phyloP scores from a whole-genome alignment of 2,888 invertebrate species.

The Hymenopus coronatus region DNA sequence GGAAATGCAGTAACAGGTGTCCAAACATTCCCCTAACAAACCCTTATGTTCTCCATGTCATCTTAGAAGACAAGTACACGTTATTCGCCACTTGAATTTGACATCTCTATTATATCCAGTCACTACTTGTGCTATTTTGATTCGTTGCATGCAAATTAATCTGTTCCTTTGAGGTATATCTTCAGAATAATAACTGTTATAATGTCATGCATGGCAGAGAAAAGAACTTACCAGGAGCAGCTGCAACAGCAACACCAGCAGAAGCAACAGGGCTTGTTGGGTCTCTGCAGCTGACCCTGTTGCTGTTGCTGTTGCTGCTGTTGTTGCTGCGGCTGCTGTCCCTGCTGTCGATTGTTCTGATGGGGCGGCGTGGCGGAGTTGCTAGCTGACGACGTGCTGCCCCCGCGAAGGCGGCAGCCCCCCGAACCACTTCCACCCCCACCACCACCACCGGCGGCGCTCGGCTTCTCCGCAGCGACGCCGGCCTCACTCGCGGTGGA shows the following conservation, averaged over 20 bases:
- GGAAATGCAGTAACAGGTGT: no score
- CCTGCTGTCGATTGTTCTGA: conserved; percentile 25
- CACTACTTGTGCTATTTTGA: no score
- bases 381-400: conserved; percentile 44
- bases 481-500: conserved; percentile 31
- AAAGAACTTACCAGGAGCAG: conserved; percentile 60
- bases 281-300: conserved; percentile 31
- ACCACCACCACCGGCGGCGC: conserved; percentile 30
- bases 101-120: no score
- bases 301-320: conserved; percentile 32
- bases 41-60: no score
- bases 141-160: no score
- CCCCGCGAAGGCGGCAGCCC: conserved; percentile 35
- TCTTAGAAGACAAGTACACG: no score
- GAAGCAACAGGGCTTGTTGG: conserved; percentile 59
- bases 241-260: conserved; percentile 71
- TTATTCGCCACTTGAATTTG: no score
- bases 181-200: no score
- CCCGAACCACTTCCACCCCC: conserved; percentile 37
- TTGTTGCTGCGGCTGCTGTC: conserved; percentile 27
- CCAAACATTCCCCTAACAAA: no score
- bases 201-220: no score
- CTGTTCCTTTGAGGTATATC: no score
- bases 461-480: conserved; percentile 23
- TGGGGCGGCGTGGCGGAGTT: conserved; percentile 44